These are phyloP conservation scores for Microcebus murinus DNA, from an alignment of 2,113 vertebrate genomes.

Conservation along the genomic window DNA sequence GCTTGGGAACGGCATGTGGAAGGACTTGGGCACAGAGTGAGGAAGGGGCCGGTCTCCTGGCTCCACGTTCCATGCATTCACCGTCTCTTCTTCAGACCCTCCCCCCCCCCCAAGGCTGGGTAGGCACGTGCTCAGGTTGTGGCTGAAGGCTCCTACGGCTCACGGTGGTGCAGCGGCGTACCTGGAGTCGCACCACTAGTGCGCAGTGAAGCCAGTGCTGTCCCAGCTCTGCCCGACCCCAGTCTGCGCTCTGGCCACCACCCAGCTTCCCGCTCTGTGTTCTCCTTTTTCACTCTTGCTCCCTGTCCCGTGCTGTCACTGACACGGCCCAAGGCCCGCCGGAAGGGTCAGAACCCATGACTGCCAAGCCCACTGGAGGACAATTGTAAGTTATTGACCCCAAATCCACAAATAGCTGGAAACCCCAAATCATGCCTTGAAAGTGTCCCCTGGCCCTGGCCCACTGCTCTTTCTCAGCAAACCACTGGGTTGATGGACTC, in stretches of 20 bases:
- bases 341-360: background rate
- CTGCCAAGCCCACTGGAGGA: background rate
- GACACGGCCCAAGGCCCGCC: background rate
- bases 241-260: background rate
- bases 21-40: background rate
- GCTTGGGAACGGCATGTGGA: background rate
- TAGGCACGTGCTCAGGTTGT: too few species aligned
- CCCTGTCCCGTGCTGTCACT: background rate
- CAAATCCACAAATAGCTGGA: background rate
- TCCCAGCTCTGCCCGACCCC: background rate
- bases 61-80: background rate
- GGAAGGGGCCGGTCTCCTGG: background rate
- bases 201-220: rapidly evolving
- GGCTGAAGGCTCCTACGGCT: background rate
- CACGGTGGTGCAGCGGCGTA: background rate
- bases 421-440: background rate
- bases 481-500: background rate
- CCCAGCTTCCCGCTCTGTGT: background rate
- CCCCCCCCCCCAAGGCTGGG: background rate
- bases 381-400: background rate
- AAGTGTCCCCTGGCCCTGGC: background rate
- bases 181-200: background rate
- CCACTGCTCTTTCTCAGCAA: background rate
- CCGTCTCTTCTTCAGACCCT: background rate
- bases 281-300: background rate